These are phyloP conservation scores for Setipinna tenuifilis DNA, from an alignment of 2,797 vertebrate species.

Conservation along the genomic window DNA sequence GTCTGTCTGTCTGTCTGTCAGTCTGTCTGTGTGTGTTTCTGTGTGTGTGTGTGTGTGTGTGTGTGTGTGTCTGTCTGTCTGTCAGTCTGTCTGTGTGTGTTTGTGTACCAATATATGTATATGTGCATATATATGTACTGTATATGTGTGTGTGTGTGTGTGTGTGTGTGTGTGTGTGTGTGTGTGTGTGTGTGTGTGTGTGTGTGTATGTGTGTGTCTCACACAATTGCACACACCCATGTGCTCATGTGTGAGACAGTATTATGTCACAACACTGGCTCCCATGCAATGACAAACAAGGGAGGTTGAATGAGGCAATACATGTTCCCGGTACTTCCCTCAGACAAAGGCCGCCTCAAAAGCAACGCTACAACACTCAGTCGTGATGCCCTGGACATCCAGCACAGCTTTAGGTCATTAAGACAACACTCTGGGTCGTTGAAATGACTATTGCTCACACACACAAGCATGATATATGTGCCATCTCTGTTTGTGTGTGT, in stretches of 20 bases:
- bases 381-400: neutral
- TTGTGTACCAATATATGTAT: neutral
- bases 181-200: neutral
- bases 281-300: neutral
- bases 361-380: neutral
- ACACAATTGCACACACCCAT: neutral
- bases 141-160: neutral
- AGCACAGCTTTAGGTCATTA: neutral
- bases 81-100: neutral
- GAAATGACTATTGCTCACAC: too few species aligned
- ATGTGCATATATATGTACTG: neutral
- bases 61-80: neutral
- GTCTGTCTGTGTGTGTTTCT: too few species aligned
- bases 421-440: neutral
- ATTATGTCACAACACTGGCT: neutral
- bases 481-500: neutral
- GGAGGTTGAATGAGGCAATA: neutral
- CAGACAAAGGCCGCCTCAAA: neutral
- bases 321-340: neutral
- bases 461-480: neutral
- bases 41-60: too few species aligned
- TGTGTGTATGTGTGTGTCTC: neutral
- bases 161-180: neutral
- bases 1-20: too few species aligned
- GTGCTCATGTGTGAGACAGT: neutral